A percentile compares a stretch with the other conserved stretches of the same genome.
phyloP scores from a whole-genome alignment of 1,140 invertebrate genomes.

The Plodia interpunctella region DNA sequence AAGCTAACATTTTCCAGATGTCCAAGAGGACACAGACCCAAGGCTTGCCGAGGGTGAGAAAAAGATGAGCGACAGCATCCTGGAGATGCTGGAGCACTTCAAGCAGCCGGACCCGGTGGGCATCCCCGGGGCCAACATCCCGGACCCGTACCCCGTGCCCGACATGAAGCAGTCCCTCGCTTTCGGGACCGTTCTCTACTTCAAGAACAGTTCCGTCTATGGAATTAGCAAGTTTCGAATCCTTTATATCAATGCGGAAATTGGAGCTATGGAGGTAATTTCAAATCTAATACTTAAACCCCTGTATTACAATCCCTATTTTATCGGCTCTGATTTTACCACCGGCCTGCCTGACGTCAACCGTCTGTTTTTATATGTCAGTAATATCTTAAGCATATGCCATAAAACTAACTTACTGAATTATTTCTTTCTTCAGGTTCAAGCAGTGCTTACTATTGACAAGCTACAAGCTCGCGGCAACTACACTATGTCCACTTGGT shows the following conservation, averaged over 20 bases:
- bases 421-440: constrained; percentile 75
- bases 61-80: constrained; percentile 83
- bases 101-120: constrained; percentile 86
- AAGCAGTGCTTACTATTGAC: constrained; percentile 82
- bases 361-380: too few species aligned
- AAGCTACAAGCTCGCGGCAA: constrained; percentile 84
- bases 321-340: too few species aligned
- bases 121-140: constrained; percentile 85
- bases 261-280: constrained; percentile 57
- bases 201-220: constrained; percentile 83
- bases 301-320: too few species aligned
- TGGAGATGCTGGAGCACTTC: constrained; percentile 86
- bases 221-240: constrained; percentile 89
- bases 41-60: constrained; percentile 76
- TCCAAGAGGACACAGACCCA: constrained; percentile 24
- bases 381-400: too few species aligned
- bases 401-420: too few species aligned
- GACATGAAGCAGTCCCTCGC: constrained; percentile 85
- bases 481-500: constrained; percentile 85
- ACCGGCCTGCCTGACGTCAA: too few species aligned
- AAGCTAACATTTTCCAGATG: constrained; percentile 40
- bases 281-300: background rate
- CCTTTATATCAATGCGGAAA: constrained; percentile 53
- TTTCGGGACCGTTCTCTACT: constrained; percentile 80
- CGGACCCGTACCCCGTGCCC: constrained; percentile 88